Base-by-base conservation (phyloP, 2,113 vertebrate genomes). In the Athene cunicularia region DNA sequence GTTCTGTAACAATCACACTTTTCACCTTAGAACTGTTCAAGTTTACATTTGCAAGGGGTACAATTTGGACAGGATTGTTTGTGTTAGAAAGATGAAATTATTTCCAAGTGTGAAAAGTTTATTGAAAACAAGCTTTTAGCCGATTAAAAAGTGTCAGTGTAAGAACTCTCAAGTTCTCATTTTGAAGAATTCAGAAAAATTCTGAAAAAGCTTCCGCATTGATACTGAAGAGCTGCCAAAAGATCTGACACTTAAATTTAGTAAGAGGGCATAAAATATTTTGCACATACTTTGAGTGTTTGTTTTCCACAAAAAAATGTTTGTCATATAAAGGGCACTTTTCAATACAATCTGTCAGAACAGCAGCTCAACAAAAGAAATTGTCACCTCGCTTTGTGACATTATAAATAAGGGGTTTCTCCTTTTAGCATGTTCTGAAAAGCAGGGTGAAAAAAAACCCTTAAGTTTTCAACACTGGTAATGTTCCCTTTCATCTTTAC, bases 301-400 rank as follows among this genome's bases (percentile, higher is more conserved):
- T 96, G 92, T 96, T 97, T 93, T 96, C 88, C 24, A 53, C 71
- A 59, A 93, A 96, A 96, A 95, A 88, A 60, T 94, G 82, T 92
- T 94, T 90, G 91, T 96, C 80, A 80, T 95, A 95, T 56, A 95
- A 95, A 95, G 96, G 95, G 72, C 94, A 96, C 86, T 95, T 97
- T 95, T 95, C 95, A 95, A 64, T 89, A 87, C 83, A 91, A 58
- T 72, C 88, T 93, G 90, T 95, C 96, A 97, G 95, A 93, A 86
- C 56, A 94, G 76, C 86, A 94, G 95, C 76, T 87, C 72, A 80
- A 91, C 95, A 95, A 95, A 95, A 94, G 93, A 82, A 96, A 91
- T 90, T 95, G 93, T 97, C 94, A 95, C 91, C 94, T 90, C 91
- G 72, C 95, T 92, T 96, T 92, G 83, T 97, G 92, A 95, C 96